Conservation (phyloP, 2,888 invertebrate species). For the Eilema sororculum region DNA sequence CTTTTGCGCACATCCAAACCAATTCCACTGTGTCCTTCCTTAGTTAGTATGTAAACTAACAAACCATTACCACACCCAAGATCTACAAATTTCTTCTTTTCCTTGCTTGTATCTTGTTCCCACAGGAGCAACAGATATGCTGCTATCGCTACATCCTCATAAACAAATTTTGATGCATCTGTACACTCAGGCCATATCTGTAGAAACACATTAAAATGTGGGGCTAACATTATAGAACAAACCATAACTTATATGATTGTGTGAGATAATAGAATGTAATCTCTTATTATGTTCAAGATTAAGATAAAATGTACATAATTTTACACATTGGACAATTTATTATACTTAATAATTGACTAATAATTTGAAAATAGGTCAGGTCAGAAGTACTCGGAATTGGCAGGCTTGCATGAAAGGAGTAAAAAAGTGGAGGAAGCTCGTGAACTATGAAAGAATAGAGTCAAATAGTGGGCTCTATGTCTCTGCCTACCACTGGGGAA, state of each 20-base stretch:
- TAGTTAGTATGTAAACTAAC: slow-evolving; percentile 93
- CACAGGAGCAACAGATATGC: slow-evolving; percentile 94
- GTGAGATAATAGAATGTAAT: background rate
- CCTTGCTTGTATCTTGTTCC: slow-evolving; percentile 85
- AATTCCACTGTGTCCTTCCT: slow-evolving; percentile 93
- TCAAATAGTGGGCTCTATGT: no score
- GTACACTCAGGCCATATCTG: slow-evolving; percentile 97
- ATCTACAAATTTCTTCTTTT: slow-evolving; percentile 92
- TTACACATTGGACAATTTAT: background rate
- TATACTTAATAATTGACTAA: background rate
- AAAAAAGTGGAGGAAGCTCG: no score
- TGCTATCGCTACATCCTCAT: slow-evolving; percentile 98
- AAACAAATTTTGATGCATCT: slow-evolving; percentile 97
- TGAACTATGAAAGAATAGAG: no score
- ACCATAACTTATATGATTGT: background rate
- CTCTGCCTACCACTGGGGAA: no score
- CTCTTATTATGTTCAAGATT: background rate
- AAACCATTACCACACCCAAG: slow-evolving; percentile 99
- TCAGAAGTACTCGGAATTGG: no score
- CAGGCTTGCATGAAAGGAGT: no score
- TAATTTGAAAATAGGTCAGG: no score
- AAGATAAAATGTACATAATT: background rate
- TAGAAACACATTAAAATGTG: slow-evolving; percentile 43
- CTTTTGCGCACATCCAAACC: slow-evolving; percentile 95
- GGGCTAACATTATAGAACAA: no score